Evolutionary conservation across 2,888 invertebrate species (phyloP).

Genomic region (Apodemia duryi): DNA sequence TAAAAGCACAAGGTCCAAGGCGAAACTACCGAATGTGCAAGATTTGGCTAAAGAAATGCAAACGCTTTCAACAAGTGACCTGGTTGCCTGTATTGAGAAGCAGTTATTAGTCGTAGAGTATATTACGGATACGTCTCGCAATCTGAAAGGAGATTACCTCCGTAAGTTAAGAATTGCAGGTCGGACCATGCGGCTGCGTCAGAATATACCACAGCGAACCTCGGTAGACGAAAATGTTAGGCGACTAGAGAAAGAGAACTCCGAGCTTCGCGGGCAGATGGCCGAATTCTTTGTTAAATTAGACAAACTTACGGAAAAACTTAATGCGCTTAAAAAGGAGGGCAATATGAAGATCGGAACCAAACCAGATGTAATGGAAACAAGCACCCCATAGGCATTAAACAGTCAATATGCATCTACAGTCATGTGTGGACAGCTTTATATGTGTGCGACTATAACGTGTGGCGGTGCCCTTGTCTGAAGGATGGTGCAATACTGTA

Average conservation of each 20-base stretch:
- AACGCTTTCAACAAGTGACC: neutral
- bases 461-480: constrained; percentile 28
- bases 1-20: too few species aligned
- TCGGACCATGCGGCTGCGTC: neutral
- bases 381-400: constrained; percentile 51
- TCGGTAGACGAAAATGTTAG: neutral
- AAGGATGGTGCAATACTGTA: constrained; percentile 23
- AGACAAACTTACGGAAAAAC: neutral
- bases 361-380: constrained; percentile 36
- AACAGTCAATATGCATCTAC: constrained; percentile 68
- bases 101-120: neutral
- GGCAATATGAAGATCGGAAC: too few species aligned
- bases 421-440: constrained; percentile 43
- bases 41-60: neutral
- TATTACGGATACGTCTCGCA: too few species aligned
- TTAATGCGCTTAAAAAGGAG: neutral
- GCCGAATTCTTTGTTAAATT: neutral
- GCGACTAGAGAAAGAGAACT: neutral
- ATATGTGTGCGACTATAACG: constrained; percentile 39
- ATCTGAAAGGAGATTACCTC: neutral
- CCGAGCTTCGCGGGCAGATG: neutral
- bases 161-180: neutral
- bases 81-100: neutral
- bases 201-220: neutral
- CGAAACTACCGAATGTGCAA: neutral